Percentiles rank a stretch among this genome's conserved stretches.
phyloP scores from a whole-genome alignment of 2,888 invertebrate species.

The Amphimallon solstitiale region DNA sequence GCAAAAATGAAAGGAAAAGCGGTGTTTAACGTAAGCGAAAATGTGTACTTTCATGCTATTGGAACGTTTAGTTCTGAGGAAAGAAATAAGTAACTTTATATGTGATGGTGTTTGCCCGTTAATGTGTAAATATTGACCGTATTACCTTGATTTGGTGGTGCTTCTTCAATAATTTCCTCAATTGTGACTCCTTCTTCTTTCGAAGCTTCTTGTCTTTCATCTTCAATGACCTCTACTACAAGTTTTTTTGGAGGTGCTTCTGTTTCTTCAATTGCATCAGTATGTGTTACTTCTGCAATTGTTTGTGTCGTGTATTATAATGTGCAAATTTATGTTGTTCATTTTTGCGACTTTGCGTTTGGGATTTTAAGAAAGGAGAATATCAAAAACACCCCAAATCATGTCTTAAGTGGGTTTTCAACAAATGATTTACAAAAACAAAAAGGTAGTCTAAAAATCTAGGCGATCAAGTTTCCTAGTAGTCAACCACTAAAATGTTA shows the following conservation, averaged over 20 bases:
- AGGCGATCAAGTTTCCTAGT: too few relatives aligned
- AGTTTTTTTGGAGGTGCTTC: constrained; percentile 60
- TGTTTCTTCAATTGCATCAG: constrained; percentile 60
- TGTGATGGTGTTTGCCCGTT: background rate
- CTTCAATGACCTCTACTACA: constrained; percentile 65
- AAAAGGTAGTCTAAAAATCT: background rate
- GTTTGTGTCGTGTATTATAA: constrained; percentile 43
- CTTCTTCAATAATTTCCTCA: constrained; percentile 47
- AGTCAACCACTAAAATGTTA: too few relatives aligned
- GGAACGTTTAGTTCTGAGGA: background rate
- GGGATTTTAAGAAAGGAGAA: constrained; percentile 11
- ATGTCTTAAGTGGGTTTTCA: constrained; percentile 6
- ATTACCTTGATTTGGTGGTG: constrained; percentile 39
- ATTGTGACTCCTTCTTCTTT: constrained; percentile 51
- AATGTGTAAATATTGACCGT: background rate
- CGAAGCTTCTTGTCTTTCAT: constrained; percentile 60
- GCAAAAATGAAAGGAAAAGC: constrained; percentile 4
- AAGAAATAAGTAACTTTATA: background rate
- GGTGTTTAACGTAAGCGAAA: background rate
- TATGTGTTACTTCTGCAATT: constrained; percentile 62
- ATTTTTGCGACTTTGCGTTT: background rate
- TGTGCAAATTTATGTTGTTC: background rate
- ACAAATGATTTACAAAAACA: background rate
- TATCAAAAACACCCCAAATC: background rate
- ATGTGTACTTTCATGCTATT: background rate